A percentile compares a stretch with the other conserved stretches of the same genome.
phyloP scores from a whole-genome alignment of 2,113 vertebrate genomes.

The Myotis lucifugus region DNA sequence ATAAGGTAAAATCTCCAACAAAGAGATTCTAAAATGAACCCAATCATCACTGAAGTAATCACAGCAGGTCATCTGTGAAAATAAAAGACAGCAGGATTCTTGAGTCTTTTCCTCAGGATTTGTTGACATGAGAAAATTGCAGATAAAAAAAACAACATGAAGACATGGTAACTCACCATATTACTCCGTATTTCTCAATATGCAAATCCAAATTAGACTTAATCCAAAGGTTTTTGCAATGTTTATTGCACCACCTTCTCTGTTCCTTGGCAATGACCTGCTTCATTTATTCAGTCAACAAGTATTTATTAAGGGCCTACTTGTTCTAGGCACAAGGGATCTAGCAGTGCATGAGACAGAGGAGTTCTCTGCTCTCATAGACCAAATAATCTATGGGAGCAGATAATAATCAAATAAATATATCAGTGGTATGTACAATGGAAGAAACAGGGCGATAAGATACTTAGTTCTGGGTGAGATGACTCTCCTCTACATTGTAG shows the following conservation, averaged over 20 bases:
- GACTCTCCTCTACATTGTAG: neutral
- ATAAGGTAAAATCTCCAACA: neutral
- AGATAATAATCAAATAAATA: neutral
- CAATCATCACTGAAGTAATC: neutral
- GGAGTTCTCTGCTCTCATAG: neutral
- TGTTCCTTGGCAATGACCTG: neutral
- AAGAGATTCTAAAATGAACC: slow-evolving; percentile 3
- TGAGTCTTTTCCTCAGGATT: slow-evolving; percentile 12
- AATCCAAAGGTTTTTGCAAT: neutral
- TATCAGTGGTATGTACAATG: neutral
- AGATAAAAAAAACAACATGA: neutral
- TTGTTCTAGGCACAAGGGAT: neutral
- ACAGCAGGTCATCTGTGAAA: slow-evolving; percentile 5
- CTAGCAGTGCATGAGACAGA: neutral
- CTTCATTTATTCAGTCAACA: neutral
- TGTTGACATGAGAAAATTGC: neutral
- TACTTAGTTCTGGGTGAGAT: neutral
- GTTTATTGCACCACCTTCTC: neutral
- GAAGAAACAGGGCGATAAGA: neutral
- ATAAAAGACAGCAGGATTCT: neutral
- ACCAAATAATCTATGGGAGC: neutral
- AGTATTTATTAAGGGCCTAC: neutral
- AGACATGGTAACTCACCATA: neutral
- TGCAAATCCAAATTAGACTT: neutral
- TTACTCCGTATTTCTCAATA: neutral